These are phyloP conservation scores for Platypus cylindrus DNA, from an alignment of 2,888 invertebrate species.

Conservation along the genomic window DNA sequence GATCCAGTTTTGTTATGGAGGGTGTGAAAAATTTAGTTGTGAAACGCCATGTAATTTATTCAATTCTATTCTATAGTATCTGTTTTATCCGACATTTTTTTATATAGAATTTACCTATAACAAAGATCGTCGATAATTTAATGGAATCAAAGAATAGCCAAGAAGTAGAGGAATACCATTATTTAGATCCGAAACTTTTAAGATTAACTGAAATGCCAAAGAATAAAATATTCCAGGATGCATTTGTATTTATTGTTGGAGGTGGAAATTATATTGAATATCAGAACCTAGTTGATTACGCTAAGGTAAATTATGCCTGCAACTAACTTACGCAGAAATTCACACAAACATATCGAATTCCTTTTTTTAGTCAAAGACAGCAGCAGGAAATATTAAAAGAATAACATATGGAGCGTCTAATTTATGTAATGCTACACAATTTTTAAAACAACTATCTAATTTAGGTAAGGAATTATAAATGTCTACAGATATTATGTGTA, in stretches of 20 bases:
- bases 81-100: slow-evolving; percentile 10
- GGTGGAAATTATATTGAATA: slow-evolving; percentile 99
- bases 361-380: slow-evolving; percentile 55
- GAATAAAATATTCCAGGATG: slow-evolving; percentile 69
- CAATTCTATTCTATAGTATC: neutral
- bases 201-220: slow-evolving; percentile 55
- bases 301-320: slow-evolving; percentile 55
- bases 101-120: slow-evolving; percentile 80
- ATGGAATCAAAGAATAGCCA: slow-evolving; percentile 69
- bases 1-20: slow-evolving; percentile 98
- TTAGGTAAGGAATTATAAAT: slow-evolving; percentile 55
- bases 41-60: slow-evolving; percentile 77
- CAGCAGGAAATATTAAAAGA: slow-evolving; percentile 56
- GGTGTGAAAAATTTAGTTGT: slow-evolving; percentile 98
- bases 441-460: slow-evolving; percentile 80
- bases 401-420: slow-evolving; percentile 94
- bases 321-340: neutral
- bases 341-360: neutral
- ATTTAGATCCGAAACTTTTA: slow-evolving; percentile 91
- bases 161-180: slow-evolving; percentile 78
- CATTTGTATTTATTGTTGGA: slow-evolving; percentile 82
- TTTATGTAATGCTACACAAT: slow-evolving; percentile 85
- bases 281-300: slow-evolving; percentile 93
- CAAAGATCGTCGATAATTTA: slow-evolving; percentile 79
- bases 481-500: no score